These are phyloP conservation scores for Hippocampus comes DNA, from an alignment of 2,113 vertebrate genomes.

Conservation along the genomic window DNA sequence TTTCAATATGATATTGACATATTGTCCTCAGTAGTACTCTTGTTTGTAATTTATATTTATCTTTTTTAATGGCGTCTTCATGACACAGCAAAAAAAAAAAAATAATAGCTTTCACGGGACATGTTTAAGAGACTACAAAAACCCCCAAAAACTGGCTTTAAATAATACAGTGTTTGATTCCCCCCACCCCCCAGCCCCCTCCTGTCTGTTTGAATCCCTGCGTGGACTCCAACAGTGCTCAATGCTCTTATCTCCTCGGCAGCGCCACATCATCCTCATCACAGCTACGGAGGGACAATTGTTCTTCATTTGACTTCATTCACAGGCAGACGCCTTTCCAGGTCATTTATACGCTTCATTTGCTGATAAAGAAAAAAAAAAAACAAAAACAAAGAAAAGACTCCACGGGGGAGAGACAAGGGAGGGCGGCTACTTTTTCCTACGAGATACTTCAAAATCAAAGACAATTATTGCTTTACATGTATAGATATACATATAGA, in stretches of 20 bases:
- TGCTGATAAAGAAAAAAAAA: constrained; percentile 74
- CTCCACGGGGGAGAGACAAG: constrained; percentile 71
- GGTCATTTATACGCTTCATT: constrained; percentile 93
- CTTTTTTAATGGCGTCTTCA: too few species aligned
- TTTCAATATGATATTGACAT: too few species aligned
- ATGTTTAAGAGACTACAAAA: too few species aligned
- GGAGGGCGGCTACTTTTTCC: constrained; percentile 35
- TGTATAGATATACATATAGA: neutral
- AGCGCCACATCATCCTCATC: constrained; percentile 65
- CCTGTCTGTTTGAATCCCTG: constrained; percentile 38
- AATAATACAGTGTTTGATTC: too few species aligned
- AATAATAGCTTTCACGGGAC: too few species aligned
- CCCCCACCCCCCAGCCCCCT: neutral
- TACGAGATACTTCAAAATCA: constrained; percentile 66
- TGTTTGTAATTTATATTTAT: too few species aligned
- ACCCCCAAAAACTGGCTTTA: too few species aligned
- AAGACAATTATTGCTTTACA: constrained; percentile 74
- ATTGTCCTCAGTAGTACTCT: too few species aligned
- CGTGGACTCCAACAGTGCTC: constrained; percentile 58
- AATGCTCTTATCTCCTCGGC: constrained; percentile 78
- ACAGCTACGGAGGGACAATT: constrained; percentile 72
- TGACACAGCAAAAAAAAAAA: too few species aligned
- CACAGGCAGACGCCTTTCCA: constrained; percentile 78
- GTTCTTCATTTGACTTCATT: constrained; percentile 87
- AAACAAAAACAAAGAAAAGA: constrained; percentile 13